These are phyloP conservation scores for Eriocheir sinensis DNA, from an alignment of 1,140 invertebrate genomes.

Conservation along the genomic window DNA sequence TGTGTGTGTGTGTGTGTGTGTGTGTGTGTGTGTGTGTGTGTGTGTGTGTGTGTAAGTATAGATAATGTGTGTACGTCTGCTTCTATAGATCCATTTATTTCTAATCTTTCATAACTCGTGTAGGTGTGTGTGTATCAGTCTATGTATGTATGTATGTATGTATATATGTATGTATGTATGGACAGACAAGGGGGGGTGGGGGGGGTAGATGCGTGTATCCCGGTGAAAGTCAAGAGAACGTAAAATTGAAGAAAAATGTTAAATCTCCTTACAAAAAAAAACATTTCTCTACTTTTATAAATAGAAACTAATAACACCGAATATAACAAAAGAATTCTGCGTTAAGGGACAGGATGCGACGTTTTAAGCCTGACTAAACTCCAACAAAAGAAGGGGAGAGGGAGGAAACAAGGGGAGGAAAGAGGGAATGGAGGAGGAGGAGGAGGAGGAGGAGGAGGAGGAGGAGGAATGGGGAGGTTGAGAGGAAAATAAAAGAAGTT, in stretches of 20 bases:
- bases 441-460: not conserved
- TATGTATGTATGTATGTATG: slow-evolving; percentile 42
- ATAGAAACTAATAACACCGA: not conserved
- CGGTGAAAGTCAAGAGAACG: too few relatives aligned
- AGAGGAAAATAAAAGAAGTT: too few relatives aligned
- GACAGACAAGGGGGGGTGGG: too few relatives aligned
- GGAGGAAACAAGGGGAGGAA: not conserved
- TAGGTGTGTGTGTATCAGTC: not conserved
- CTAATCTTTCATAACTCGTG: not conserved
- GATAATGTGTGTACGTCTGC: slow-evolving; percentile 9
- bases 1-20: not conserved
- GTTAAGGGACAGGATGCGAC: not conserved
- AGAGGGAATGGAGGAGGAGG: not conserved
- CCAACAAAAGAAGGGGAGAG: not conserved
- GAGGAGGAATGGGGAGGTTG: too few relatives aligned
- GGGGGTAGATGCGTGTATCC: too few relatives aligned
- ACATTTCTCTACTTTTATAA: not conserved
- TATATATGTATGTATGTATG: too few relatives aligned
- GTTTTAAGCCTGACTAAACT: not conserved
- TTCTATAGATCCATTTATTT: slow-evolving; percentile 21
- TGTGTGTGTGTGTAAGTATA: slow-evolving; percentile 30
- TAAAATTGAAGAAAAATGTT: too few relatives aligned
- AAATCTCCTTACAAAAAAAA: too few relatives aligned
- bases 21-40: slow-evolving; percentile 25
- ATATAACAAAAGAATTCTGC: not conserved